Evolutionary conservation across 2,888 invertebrate genomes (phyloP).

Genomic region (Napeogenes sylphis): DNA sequence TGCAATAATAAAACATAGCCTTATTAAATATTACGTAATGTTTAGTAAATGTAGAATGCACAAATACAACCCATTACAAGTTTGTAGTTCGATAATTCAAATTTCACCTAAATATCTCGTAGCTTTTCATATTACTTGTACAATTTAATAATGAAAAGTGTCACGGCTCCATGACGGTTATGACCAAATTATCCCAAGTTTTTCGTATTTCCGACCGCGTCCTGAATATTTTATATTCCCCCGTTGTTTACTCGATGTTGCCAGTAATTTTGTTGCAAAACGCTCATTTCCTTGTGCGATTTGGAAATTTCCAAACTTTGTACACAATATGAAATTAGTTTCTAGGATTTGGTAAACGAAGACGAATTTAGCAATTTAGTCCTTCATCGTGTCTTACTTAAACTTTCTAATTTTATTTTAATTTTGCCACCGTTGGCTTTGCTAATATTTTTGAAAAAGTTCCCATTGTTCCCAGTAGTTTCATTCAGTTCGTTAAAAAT

Average conservation of each 20-base stretch:
- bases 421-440: too few relatives aligned
- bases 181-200: constrained; percentile 20
- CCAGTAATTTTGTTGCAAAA: constrained; percentile 15
- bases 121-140: constrained; percentile 7
- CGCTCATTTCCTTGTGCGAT: constrained; percentile 23
- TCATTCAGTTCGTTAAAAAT: constrained; percentile 5
- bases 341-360: constrained; percentile 14
- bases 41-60: too few relatives aligned
- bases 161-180: constrained; percentile 18
- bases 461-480: not conserved
- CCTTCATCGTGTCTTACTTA: not conserved
- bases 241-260: constrained; percentile 18
- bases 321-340: constrained; percentile 27
- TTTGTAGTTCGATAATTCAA: constrained; percentile 3
- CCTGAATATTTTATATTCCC: constrained; percentile 23
- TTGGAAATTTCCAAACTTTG: constrained; percentile 22
- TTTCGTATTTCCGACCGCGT: constrained; percentile 19
- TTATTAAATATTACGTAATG: too few relatives aligned
- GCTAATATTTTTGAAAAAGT: not conserved
- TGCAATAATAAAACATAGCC: too few relatives aligned
- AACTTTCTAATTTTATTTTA: not conserved
- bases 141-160: constrained; percentile 10
- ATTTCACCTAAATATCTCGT: not conserved
- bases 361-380: constrained; percentile 14
- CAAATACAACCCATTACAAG: constrained; percentile 1